A percentile compares a stretch with the other conserved stretches of the same genome.
These are phyloP conservation scores for Heterodera carotae DNA, from an alignment of 1,140 invertebrate species.

Conservation along the genomic window DNA sequence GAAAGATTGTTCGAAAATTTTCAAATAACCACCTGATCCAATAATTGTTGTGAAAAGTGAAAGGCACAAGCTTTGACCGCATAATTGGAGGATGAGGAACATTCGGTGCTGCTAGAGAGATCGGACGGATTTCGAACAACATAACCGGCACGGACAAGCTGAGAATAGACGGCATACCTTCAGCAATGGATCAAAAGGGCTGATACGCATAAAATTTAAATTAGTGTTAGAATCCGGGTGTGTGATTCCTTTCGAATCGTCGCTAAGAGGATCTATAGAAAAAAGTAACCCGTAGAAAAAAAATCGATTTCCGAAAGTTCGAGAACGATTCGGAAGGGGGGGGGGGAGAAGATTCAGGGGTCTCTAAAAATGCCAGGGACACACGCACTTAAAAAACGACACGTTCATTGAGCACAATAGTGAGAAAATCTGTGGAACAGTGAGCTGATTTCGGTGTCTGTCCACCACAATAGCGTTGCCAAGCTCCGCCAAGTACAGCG, in stretches of 20 bases:
- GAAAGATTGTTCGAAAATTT: constrained; percentile 2
- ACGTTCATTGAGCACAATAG: neutral
- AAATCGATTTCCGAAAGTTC: too few species aligned
- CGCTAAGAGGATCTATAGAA: too few species aligned
- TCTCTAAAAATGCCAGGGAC: too few species aligned
- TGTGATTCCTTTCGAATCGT: too few species aligned
- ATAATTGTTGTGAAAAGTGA: constrained; percentile 21
- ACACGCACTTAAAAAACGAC: constrained; percentile 26
- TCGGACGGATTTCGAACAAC: constrained; percentile 18
- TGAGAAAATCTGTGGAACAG: constrained; percentile 20
- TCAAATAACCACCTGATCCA: constrained; percentile 16
- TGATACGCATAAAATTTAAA: too few species aligned
- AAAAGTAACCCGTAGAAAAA: too few species aligned
- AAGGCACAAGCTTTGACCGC: constrained; percentile 15
- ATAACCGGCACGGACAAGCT: constrained; percentile 23
- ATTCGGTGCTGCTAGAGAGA: neutral
- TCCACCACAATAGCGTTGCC: constrained; percentile 36
- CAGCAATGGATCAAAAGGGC: too few species aligned
- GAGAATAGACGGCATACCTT: constrained; percentile 22
- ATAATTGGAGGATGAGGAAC: neutral
- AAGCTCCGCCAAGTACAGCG: constrained; percentile 45
- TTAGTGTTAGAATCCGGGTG: too few species aligned
- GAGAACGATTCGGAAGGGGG: too few species aligned
- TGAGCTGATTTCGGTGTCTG: neutral
- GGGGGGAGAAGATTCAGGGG: too few species aligned